Evolutionary conservation across 2,113 vertebrate genomes (phyloP).

Genomic region (human (Homo sapiens)): DNA sequence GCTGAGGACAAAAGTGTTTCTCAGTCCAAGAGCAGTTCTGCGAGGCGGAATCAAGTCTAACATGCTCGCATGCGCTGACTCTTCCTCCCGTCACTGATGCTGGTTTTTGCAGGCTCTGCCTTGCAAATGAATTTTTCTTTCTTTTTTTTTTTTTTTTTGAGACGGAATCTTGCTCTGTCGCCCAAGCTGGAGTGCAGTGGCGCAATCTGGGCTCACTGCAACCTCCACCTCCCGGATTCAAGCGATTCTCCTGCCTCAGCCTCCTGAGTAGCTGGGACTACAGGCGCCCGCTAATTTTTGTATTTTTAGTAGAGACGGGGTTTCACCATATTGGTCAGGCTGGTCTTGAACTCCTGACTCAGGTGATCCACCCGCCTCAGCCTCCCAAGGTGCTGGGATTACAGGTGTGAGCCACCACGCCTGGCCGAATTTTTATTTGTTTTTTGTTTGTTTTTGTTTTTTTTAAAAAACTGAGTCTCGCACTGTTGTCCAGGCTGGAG

Average conservation of each 20-base stretch:
- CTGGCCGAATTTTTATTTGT: too few relatives aligned
- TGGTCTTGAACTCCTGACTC: background rate
- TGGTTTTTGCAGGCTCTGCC: background rate
- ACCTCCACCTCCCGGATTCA: background rate
- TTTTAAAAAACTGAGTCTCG: background rate
- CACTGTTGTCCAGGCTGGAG: too few relatives aligned
- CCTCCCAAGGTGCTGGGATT: background rate
- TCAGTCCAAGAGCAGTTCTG: background rate
- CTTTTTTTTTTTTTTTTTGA: background rate
- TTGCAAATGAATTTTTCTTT: background rate
- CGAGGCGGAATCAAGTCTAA: fast-evolving
- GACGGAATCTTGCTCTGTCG: background rate
- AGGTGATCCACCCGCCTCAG: background rate
- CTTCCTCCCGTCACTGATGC: background rate
- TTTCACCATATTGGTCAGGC: background rate
- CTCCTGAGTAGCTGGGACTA: too few relatives aligned
- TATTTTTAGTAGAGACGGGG: too few relatives aligned
- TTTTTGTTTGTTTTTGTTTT: too few relatives aligned
- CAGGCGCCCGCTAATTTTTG: background rate
- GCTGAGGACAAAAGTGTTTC: conserved; percentile 75
- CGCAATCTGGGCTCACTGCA: too few relatives aligned
- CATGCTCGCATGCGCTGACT: fast-evolving
- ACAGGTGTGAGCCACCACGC: background rate
- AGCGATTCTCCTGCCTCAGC: background rate
- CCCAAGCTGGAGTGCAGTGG: background rate